Conservation (phyloP, 2,113 vertebrate genomes). For the Pluvialis apricaria region DNA sequence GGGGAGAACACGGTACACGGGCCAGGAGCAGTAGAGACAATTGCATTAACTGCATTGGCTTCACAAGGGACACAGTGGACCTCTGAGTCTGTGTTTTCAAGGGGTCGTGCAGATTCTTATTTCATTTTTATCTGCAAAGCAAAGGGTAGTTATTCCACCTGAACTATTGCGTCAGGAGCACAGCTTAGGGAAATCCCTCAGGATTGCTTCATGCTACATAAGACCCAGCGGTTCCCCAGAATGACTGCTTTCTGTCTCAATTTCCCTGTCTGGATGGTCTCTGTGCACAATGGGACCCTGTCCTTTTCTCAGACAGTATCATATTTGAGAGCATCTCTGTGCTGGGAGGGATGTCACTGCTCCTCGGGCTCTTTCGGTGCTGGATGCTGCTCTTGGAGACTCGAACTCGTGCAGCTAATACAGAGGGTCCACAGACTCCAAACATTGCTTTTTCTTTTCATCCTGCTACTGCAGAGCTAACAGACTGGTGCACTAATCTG, state of each 20-base stretch:
- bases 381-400: not conserved
- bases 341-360: not conserved
- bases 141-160: not conserved
- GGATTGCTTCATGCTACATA: not conserved
- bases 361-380: not conserved
- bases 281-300: not conserved
- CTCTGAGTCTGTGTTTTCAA: not conserved
- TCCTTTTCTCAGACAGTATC: not conserved
- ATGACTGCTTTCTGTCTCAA: fast-evolving
- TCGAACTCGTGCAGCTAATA: not conserved
- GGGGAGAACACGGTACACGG: fast-evolving
- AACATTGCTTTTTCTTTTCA: not conserved
- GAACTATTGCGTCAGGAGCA: not conserved
- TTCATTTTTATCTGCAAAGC: not conserved
- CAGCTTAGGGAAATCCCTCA: not conserved
- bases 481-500: not conserved
- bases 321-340: not conserved
- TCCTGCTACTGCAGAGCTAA: not conserved
- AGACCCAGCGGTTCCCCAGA: not conserved
- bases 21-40: not conserved
- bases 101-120: not conserved
- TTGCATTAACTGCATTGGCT: not conserved
- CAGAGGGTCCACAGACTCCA: not conserved
- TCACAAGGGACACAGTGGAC: not conserved
- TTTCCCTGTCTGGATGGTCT: not conserved